A percentile compares a stretch with the other conserved stretches of the same genome.
Evolutionary conservation across 2,797 vertebrate genomes (phyloP).

Genomic region (Serranus cabrilla): DNA sequence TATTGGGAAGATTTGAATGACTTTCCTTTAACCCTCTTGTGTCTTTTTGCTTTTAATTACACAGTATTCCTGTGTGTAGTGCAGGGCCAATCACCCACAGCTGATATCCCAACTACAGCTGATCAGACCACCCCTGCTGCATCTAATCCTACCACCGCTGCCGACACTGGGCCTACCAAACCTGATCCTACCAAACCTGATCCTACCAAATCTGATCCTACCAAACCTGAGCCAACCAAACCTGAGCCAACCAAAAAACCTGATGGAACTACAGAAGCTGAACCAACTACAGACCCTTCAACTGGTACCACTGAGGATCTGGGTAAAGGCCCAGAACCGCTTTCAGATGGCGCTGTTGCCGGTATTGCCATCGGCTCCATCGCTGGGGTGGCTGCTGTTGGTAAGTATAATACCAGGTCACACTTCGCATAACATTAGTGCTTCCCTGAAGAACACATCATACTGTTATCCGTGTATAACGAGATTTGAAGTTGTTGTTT

Average conservation of each 20-base stretch:
- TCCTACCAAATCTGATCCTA: neutral
- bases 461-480: conserved; percentile 23
- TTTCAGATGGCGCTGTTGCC: conserved; percentile 69
- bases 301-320: rapidly evolving
- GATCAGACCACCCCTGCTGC: rapidly evolving
- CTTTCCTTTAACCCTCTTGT: neutral
- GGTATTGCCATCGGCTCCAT: conserved; percentile 77
- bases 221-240: neutral
- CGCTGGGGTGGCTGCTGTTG: conserved; percentile 70
- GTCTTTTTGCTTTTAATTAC: conserved; percentile 18
- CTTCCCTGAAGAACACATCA: conserved; percentile 7
- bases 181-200: neutral
- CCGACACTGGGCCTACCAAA: rapidly evolving
- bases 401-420: conserved; percentile 62
- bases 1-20: neutral
- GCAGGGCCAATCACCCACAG: rapidly evolving
- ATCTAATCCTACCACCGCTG: rapidly evolving
- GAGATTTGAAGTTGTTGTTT: neutral
- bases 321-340: neutral
- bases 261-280: neutral
- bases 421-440: neutral
- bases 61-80: conserved; percentile 27
- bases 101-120: rapidly evolving
- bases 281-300: rapidly evolving
- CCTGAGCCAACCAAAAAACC: rapidly evolving